phyloP scores from a whole-genome alignment of 64 coral and sea anemone species.

The Dendrophyllia cribrosa region DNA sequence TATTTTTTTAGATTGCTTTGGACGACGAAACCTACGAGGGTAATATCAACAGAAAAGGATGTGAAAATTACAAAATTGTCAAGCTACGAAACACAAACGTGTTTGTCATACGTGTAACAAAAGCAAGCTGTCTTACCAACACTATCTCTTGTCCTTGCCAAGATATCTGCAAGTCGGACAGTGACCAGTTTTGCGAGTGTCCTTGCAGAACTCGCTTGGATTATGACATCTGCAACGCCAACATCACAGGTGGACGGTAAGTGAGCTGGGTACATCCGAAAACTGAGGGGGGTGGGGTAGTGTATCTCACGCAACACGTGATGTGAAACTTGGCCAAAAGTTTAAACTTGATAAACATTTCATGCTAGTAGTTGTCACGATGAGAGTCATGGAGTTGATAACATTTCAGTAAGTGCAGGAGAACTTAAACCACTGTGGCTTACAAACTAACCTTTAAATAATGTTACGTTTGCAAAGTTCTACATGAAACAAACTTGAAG shows the following conservation, averaged over 20 bases:
- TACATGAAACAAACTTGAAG: too few relatives aligned
- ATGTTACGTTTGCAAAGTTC: too few relatives aligned
- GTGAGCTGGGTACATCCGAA: background rate
- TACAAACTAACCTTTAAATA: too few relatives aligned
- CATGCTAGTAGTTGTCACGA: too few relatives aligned
- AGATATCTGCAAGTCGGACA: background rate
- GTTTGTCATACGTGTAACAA: slow-evolving; percentile 23
- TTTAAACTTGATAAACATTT: too few relatives aligned
- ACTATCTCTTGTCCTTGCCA: slow-evolving; percentile 8
- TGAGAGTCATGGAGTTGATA: too few relatives aligned
- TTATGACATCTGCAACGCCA: slow-evolving; percentile 50
- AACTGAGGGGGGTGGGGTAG: background rate
- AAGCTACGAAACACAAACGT: slow-evolving; percentile 56
- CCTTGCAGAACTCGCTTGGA: slow-evolving; percentile 41
- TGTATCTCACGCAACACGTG: background rate
- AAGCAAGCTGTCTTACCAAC: background rate
- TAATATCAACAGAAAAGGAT: background rate
- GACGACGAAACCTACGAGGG: background rate
- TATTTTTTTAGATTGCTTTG: slow-evolving; percentile 1
- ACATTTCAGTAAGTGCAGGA: too few relatives aligned
- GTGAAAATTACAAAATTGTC: slow-evolving; percentile 10
- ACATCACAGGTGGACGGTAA: background rate
- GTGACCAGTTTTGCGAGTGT: slow-evolving; percentile 46
- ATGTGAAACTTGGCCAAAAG: background rate
- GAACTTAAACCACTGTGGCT: too few relatives aligned